These are phyloP conservation scores for Rambutsinella grinnellia DNA, from an alignment of 2,888 invertebrate genomes.

Conservation along the genomic window DNA sequence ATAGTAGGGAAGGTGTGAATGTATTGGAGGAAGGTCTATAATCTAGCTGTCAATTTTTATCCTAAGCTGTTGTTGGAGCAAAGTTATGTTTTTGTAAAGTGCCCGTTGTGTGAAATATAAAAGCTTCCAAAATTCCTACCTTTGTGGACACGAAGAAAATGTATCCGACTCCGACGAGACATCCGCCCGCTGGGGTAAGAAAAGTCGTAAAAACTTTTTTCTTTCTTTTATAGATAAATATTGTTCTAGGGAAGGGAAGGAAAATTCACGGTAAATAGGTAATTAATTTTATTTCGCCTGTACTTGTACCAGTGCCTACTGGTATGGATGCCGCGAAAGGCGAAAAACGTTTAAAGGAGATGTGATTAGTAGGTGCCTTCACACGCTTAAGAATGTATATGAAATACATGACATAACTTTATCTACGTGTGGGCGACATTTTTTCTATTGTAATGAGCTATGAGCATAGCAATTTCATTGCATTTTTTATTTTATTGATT, in stretches of 20 bases:
- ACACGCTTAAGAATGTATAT: no score
- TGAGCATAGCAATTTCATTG: no score
- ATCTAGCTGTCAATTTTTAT: conserved; percentile 32
- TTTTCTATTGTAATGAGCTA: no score
- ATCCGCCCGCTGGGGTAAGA: conserved; percentile 80
- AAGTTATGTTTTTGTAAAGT: conserved; percentile 52
- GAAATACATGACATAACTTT: no score
- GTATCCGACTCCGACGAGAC: conserved; percentile 83
- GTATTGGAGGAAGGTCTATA: conserved; percentile 38
- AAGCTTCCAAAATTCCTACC: conserved; percentile 55
- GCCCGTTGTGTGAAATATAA: conserved; percentile 39
- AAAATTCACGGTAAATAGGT: conserved; percentile 20
- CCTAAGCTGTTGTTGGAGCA: not conserved
- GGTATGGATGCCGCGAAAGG: no score
- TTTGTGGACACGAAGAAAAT: conserved; percentile 69
- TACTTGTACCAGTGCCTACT: no score
- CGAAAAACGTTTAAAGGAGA: no score
- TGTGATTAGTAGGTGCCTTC: no score
- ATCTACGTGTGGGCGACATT: no score
- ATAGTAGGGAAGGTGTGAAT: conserved; percentile 50
- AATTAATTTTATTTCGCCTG: conserved; percentile 35
- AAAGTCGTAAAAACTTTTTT: conserved; percentile 70
- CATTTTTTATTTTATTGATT: no score
- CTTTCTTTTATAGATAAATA: no score
- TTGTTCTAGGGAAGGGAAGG: no score